Conservation (phyloP, 2,888 invertebrate genomes). For the Atethmia centrago region DNA sequence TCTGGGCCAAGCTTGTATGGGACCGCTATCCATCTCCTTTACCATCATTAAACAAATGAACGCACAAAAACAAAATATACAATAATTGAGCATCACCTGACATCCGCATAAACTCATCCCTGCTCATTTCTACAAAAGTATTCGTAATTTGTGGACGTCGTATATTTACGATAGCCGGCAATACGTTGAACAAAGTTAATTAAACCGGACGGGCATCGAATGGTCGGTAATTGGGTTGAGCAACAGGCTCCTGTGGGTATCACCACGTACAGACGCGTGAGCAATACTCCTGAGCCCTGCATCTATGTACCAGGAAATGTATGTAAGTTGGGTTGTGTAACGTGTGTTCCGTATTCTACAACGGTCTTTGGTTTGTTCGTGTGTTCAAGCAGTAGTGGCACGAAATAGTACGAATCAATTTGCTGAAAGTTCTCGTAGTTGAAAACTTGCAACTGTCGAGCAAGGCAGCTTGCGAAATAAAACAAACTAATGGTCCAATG, state of each 20-base stretch:
- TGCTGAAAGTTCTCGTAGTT: conserved; percentile 19
- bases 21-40: too few relatives aligned
- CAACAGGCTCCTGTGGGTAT: conserved; percentile 71
- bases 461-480: conserved; percentile 1
- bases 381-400: conserved; percentile 1
- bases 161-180: conserved; percentile 61
- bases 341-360: conserved; percentile 46
- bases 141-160: conserved; percentile 18
- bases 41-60: neutral
- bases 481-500: neutral
- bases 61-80: conserved; percentile 10
- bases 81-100: conserved; percentile 1
- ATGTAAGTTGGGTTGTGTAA: conserved; percentile 21
- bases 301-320: conserved; percentile 11
- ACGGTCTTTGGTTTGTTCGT: conserved; percentile 37
- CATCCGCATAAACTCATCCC: neutral
- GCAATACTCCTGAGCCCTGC: conserved; percentile 51
- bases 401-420: conserved; percentile 35
- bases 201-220: conserved; percentile 62
- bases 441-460: conserved; percentile 8
- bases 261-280: conserved; percentile 51
- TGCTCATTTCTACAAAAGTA: conserved; percentile 27
- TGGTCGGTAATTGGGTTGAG: conserved; percentile 69
- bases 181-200: conserved; percentile 72
- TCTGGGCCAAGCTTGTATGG: too few relatives aligned